Conservation (phyloP, 2,888 invertebrate species). For the Meloe dianella region DNA sequence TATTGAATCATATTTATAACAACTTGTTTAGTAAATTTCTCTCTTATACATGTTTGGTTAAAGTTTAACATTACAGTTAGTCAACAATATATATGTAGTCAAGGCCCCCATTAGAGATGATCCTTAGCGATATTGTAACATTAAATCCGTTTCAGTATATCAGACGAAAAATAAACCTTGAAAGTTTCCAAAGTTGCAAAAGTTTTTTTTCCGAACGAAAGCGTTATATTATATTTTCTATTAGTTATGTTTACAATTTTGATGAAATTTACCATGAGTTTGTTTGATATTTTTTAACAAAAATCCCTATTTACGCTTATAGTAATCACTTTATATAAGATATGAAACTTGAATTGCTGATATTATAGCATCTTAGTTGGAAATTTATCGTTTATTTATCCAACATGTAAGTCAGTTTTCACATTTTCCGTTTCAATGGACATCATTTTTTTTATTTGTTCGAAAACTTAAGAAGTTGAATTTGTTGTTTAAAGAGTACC, state of each 20-base stretch:
- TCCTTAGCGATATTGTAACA: neutral
- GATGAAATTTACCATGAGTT: neutral
- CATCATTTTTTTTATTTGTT: neutral
- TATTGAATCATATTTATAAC: neutral
- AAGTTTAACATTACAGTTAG: neutral
- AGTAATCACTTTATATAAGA: neutral
- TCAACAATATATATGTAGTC: constrained; percentile 4
- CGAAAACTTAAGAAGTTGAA: neutral
- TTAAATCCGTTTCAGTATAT: neutral
- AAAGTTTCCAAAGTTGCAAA: neutral
- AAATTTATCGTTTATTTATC: neutral
- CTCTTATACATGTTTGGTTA: neutral
- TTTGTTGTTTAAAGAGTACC: neutral
- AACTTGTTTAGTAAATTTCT: neutral
- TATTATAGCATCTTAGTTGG: neutral
- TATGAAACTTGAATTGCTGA: neutral
- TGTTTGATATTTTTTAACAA: neutral
- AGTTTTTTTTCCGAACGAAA: neutral
- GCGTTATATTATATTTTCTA: neutral
- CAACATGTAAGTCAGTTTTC: neutral
- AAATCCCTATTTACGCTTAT: neutral
- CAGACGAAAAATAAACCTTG: neutral
- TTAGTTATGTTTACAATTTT: neutral
- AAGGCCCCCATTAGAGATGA: neutral
- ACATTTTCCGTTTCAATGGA: neutral